phyloP scores from a whole-genome alignment of 2,113 vertebrate genomes.

The Oncorhynchus masou region DNA sequence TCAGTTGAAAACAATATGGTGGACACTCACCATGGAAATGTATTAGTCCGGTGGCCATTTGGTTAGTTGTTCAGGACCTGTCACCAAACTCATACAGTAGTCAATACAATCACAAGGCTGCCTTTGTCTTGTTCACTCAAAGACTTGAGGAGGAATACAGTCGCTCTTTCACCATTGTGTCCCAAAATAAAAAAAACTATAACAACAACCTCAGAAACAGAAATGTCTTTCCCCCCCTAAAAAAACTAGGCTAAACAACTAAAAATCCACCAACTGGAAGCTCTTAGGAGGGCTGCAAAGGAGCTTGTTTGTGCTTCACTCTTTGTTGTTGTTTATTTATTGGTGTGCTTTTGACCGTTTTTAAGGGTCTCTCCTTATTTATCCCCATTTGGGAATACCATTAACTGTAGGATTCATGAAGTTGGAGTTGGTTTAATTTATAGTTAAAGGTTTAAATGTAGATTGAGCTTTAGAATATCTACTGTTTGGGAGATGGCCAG shows the following conservation, averaged over 20 bases:
- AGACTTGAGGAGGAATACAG: slow-evolving; percentile 41
- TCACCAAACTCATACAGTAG: slow-evolving; percentile 41
- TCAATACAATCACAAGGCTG: slow-evolving; percentile 50
- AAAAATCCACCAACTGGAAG: slow-evolving; percentile 10
- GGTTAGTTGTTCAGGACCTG: slow-evolving; percentile 1
- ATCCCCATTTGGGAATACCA: background rate
- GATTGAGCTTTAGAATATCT: slow-evolving; percentile 46
- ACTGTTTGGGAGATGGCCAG: too few species aligned
- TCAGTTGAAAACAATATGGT: too few species aligned
- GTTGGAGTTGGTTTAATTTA: slow-evolving; percentile 41
- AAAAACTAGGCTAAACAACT: background rate
- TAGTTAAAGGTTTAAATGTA: slow-evolving; percentile 1
- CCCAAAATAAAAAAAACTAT: slow-evolving; percentile 8
- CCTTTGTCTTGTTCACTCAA: slow-evolving; percentile 57
- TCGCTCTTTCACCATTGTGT: slow-evolving; percentile 23
- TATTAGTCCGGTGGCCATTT: too few species aligned
- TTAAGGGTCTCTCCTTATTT: slow-evolving; percentile 10
- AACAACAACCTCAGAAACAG: slow-evolving; percentile 22
- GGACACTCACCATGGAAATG: too few species aligned
- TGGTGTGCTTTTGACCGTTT: background rate
- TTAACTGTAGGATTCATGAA: slow-evolving; percentile 18
- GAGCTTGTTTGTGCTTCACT: background rate
- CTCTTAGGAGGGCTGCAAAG: slow-evolving; percentile 3
- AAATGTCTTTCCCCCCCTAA: background rate
- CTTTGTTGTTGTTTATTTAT: slow-evolving; percentile 43